These are phyloP conservation scores for Andrena bicolor DNA, from an alignment of 2,888 invertebrate genomes.

Conservation along the genomic window DNA sequence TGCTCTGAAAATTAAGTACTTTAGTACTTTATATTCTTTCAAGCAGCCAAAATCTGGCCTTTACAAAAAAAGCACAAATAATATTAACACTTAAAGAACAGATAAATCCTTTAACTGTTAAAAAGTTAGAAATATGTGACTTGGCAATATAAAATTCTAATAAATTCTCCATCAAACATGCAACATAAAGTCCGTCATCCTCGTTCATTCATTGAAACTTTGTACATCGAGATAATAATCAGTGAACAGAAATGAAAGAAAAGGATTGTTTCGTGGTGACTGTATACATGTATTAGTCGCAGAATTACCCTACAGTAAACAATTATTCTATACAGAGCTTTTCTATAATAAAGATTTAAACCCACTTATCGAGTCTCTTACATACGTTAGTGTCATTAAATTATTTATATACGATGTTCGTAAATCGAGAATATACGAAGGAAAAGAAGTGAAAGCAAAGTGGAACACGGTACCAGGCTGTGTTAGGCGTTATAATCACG, in stretches of 20 bases:
- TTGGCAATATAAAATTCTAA: no score
- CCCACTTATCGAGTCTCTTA: background rate
- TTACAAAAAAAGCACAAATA: no score
- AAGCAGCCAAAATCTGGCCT: no score
- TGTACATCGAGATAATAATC: background rate
- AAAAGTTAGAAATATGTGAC: no score
- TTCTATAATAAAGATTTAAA: background rate
- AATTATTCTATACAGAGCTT: background rate
- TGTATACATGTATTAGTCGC: background rate
- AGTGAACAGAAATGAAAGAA: background rate
- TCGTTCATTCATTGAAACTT: background rate
- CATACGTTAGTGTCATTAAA: background rate
- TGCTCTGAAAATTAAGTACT: no score
- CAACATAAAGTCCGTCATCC: background rate
- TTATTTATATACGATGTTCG: background rate
- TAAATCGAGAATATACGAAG: slow-evolving; percentile 12
- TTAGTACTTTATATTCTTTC: no score
- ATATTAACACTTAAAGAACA: no score
- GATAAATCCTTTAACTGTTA: no score
- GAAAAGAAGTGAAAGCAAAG: slow-evolving; percentile 78
- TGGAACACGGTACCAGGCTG: slow-evolving; percentile 81
- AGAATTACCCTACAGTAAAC: background rate
- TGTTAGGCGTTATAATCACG: slow-evolving; percentile 73
- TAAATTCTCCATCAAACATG: background rate
- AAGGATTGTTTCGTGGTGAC: background rate